These are phyloP conservation scores for Echinometra lucunter DNA, from an alignment of 53 echinoderm and acorn worm genomes.

Conservation along the genomic window DNA sequence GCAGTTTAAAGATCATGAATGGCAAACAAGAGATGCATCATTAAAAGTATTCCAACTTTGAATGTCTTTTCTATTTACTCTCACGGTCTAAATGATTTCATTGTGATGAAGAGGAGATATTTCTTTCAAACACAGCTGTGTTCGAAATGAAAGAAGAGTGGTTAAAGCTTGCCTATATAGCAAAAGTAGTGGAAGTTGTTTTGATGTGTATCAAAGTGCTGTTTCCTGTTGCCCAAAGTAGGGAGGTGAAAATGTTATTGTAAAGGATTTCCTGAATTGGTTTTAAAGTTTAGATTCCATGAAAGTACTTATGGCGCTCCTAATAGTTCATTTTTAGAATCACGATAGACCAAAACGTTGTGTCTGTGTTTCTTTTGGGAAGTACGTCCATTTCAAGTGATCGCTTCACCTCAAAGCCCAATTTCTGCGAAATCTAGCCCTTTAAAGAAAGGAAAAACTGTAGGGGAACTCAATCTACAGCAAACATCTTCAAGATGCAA, in stretches of 20 bases:
- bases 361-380: too few species aligned
- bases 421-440: too few species aligned
- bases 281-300: neutral
- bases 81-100: neutral
- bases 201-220: neutral
- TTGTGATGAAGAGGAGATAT: too few species aligned
- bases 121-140: neutral
- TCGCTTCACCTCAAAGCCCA: too few species aligned
- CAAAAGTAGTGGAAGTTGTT: neutral
- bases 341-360: neutral
- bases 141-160: too few species aligned
- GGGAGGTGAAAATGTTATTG: neutral
- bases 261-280: constrained; percentile 39
- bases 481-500: too few species aligned
- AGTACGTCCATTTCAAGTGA: too few species aligned
- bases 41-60: neutral
- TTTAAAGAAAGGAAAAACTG: too few species aligned
- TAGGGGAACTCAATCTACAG: too few species aligned
- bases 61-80: neutral
- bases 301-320: neutral
- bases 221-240: neutral
- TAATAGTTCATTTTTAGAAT: neutral
- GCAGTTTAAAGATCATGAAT: neutral
- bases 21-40: neutral
- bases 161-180: neutral